Base-by-base conservation (phyloP, 2,888 invertebrate species). In the Leptarthrus brevirostris region DNA sequence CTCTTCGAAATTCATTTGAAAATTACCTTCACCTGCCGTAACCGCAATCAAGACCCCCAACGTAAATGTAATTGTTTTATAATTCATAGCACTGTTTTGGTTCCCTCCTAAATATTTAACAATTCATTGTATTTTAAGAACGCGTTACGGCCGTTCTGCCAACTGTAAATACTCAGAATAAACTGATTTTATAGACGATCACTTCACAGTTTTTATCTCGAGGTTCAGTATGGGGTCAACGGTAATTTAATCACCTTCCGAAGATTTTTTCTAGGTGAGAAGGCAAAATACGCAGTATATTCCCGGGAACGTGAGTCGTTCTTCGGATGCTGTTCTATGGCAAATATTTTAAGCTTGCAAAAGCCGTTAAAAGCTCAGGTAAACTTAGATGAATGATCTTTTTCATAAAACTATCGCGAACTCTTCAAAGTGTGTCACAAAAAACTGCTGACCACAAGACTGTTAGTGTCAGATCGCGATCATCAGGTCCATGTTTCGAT, bases 161-260 rank as follows among this genome's bases (percentile, higher is more conserved):
- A 56, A 75, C 75, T 53, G 61, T 69, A 73, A 75, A 73, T 61
- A 75, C 71, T 72, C 49, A 58, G 71, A 44, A 53, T 72, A 66
- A 69, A 75, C 75, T 75, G 75, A 75, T 72, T 74, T 75, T 74
- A 72, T 66, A 74, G 47, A 26, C 47, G 72, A 66, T 47, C 64
- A 69, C 30, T 56, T 47, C 69, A 56, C 47, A 66, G 74, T 74
- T 75, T 75, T 75, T 74, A 75, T 75, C 47, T 54, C 36, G 16
- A 16, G 18, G 36, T n/a, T 56, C 47, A 18, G 2, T 5, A 3
- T 40, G 66, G 47, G 75, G 73, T 75, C 75, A 75, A 75, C 61
- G 75, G 52, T 73, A 75, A 75, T 53, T 73, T 75, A 75, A 75
- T 75, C 71, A 24, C 49, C 12, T 24, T 6, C 44, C 2, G 10